phyloP scores from a whole-genome alignment of 2,888 invertebrate species.

The Physocephala rufipes region DNA sequence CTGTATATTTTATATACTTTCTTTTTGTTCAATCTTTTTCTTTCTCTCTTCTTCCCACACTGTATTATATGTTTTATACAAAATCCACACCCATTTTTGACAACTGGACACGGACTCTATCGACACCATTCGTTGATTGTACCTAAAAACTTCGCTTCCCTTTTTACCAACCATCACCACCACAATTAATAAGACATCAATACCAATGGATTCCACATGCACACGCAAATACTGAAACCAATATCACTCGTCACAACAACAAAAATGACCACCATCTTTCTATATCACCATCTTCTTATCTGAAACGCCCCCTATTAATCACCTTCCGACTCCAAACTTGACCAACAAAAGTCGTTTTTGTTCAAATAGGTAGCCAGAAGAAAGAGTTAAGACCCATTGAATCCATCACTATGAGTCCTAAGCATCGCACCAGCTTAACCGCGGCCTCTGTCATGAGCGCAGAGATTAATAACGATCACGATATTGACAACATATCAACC shows the following conservation, averaged over 20 bases:
- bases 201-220: too few relatives aligned
- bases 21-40: conserved; percentile 46
- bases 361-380: conserved; percentile 66
- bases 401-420: conserved; percentile 67
- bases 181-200: too few relatives aligned
- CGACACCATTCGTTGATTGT: conserved; percentile 12
- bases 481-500: conserved; percentile 52
- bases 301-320: too few relatives aligned
- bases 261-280: conserved; percentile 41
- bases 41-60: conserved; percentile 53
- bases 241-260: conserved; percentile 29
- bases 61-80: conserved; percentile 45
- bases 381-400: conserved; percentile 64
- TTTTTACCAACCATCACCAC: not conserved
- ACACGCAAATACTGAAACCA: conserved; percentile 36
- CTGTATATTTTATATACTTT: conserved; percentile 38
- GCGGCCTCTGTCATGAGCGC: conserved; percentile 56
- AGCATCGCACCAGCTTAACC: conserved; percentile 65
- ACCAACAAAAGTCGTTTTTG: conserved; percentile 63
- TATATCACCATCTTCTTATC: conserved; percentile 27
- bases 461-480: conserved; percentile 52
- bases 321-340: conserved; percentile 34
- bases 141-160: conserved; percentile 37
- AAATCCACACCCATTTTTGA: conserved; percentile 50
- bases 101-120: conserved; percentile 33